Evolutionary conservation across 2,113 vertebrate genomes (phyloP).

Genomic region (Marcusenius ussheri): DNA sequence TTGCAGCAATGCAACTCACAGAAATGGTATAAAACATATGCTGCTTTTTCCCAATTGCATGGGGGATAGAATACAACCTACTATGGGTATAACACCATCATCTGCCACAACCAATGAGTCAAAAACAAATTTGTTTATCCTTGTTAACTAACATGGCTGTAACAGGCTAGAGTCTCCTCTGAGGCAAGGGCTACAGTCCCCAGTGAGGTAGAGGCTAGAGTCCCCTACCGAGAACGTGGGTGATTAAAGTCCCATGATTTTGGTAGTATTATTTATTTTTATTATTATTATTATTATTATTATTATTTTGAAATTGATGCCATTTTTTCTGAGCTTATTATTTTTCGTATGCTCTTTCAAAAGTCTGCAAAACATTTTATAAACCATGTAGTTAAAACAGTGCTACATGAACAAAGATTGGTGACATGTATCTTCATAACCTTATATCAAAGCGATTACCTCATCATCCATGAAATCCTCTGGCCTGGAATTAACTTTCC

Average conservation of each 20-base stretch:
- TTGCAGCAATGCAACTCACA: too few species aligned
- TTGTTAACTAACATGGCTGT: neutral
- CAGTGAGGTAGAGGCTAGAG: neutral
- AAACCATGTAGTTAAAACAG: neutral
- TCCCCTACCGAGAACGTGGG: neutral
- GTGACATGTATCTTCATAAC: neutral
- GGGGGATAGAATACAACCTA: neutral
- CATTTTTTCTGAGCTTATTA: neutral
- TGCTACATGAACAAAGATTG: neutral
- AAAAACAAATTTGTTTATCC: neutral
- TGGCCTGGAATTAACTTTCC: slow-evolving; percentile 60
- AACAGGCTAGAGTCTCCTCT: neutral
- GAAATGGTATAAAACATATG: too few species aligned
- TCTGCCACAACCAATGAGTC: neutral
- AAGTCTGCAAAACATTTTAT: neutral
- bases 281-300: neutral
- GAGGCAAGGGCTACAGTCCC: neutral
- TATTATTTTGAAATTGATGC: neutral
- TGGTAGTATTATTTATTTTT: neutral
- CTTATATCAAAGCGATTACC: slow-evolving; percentile 50
- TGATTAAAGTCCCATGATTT: neutral
- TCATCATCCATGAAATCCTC: slow-evolving; percentile 99
- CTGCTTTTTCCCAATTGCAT: neutral
- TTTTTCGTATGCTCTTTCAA: neutral
- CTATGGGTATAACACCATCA: neutral